phyloP scores from a whole-genome alignment of 1,140 invertebrate genomes.

The Ips nitidus region DNA sequence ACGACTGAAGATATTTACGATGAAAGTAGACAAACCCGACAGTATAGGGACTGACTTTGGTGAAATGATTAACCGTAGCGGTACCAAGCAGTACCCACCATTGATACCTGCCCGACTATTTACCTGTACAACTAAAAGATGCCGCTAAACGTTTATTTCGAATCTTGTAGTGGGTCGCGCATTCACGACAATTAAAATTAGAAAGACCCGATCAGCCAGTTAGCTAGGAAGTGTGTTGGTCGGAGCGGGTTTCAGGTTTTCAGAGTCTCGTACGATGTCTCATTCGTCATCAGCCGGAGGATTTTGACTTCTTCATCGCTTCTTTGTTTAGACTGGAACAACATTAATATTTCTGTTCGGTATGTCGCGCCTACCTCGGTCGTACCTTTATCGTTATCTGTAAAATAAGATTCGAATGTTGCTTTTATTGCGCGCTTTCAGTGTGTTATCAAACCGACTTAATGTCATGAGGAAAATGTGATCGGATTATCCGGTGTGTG shows the following conservation, averaged over 20 bases:
- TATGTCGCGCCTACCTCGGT: conserved; percentile 10
- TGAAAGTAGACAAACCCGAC: too few species aligned
- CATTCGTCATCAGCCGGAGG: conserved; percentile 21
- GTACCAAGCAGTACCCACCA: background rate
- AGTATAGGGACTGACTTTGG: too few species aligned
- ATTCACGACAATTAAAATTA: conserved; percentile 34
- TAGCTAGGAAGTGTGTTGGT: conserved; percentile 5
- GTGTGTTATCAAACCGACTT: background rate
- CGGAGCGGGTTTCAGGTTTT: conserved; percentile 21
- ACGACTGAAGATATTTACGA: too few species aligned
- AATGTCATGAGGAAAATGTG: conserved; percentile 18
- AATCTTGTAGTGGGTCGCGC: conserved; percentile 3
- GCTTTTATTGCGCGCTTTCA: background rate
- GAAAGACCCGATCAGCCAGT: conserved; percentile 26
- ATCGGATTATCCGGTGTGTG: background rate
- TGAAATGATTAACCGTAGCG: too few species aligned
- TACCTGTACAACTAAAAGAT: conserved; percentile 26
- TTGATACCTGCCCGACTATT: conserved; percentile 18
- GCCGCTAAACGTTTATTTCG: conserved; percentile 27
- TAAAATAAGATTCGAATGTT: background rate
- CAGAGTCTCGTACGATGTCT: conserved; percentile 21
- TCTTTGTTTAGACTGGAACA: conserved; percentile 24
- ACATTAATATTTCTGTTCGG: conserved; percentile 8
- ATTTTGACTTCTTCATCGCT: conserved; percentile 25
- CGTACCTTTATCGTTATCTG: conserved; percentile 7